Conservation (phyloP, 2,113 vertebrate species). For the Gymnobelideus leadbeateri region DNA sequence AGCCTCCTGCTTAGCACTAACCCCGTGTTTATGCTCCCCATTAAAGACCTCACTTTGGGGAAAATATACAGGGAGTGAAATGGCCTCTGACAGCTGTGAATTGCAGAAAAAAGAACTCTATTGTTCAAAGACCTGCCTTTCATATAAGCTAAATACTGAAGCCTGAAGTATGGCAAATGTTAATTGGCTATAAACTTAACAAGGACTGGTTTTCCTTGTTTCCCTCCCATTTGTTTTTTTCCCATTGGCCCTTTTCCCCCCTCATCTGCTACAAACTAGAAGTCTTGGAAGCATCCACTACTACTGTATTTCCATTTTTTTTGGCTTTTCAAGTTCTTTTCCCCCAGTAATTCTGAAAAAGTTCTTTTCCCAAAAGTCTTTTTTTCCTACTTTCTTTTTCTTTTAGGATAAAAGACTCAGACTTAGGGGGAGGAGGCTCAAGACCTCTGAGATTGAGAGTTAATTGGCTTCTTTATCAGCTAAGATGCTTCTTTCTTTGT, state of each 20-base stretch:
- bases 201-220: constrained; percentile 74
- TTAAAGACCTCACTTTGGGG: constrained; percentile 85
- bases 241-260: not conserved
- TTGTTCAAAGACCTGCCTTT: constrained; percentile 84
- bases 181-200: constrained; percentile 85
- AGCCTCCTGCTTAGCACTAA: constrained; percentile 64
- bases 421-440: not conserved
- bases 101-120: constrained; percentile 81
- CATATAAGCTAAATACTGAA: constrained; percentile 81
- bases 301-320: not conserved
- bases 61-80: constrained; percentile 84
- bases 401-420: not conserved
- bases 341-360: constrained; percentile 13
- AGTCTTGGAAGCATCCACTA: not conserved
- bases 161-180: constrained; percentile 82
- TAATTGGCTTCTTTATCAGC: not conserved
- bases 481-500: not conserved
- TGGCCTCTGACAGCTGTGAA: constrained; percentile 85
- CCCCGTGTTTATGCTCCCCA: constrained; percentile 82
- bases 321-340: not conserved
- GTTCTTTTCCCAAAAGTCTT: not conserved
- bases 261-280: not conserved
- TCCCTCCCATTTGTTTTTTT: constrained; percentile 65
- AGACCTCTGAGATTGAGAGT: not conserved
- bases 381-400: constrained; percentile 34